These are phyloP conservation scores for Dromaius novaehollandiae DNA, from an alignment of 2,113 vertebrate genomes.

Conservation along the genomic window DNA sequence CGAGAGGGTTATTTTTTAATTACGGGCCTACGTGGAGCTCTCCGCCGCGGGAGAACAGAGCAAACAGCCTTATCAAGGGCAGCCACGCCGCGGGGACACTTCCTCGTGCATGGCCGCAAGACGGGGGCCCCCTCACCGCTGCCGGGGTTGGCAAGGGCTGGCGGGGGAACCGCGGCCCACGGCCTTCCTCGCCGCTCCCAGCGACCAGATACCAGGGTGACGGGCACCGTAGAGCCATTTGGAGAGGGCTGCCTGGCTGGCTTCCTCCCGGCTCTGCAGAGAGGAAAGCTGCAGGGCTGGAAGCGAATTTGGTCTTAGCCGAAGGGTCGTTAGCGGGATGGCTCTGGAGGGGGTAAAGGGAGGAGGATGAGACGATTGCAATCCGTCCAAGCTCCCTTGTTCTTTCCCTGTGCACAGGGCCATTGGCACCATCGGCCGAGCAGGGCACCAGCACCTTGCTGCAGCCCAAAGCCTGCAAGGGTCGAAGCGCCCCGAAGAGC, in stretches of 20 bases:
- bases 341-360: background rate
- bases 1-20: background rate
- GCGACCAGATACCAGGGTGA: background rate
- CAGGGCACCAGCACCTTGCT: background rate
- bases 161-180: background rate
- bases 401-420: background rate
- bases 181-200: background rate
- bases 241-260: background rate
- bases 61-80: conserved; percentile 39
- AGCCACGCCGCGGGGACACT: background rate
- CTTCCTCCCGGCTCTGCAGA: fast-evolving
- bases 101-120: background rate
- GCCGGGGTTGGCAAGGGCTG: background rate
- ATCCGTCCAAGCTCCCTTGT: fast-evolving
- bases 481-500: no score
- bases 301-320: background rate
- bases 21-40: background rate
- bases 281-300: fast-evolving
- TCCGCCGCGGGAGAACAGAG: fast-evolving
- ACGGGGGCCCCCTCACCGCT: background rate
- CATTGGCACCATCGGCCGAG: background rate
- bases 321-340: background rate
- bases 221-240: fast-evolving
- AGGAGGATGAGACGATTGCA: background rate
- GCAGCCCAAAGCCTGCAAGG: background rate